Evolutionary conservation across 2,888 invertebrate genomes (phyloP).

Genomic region (Nomada ferruginata): DNA sequence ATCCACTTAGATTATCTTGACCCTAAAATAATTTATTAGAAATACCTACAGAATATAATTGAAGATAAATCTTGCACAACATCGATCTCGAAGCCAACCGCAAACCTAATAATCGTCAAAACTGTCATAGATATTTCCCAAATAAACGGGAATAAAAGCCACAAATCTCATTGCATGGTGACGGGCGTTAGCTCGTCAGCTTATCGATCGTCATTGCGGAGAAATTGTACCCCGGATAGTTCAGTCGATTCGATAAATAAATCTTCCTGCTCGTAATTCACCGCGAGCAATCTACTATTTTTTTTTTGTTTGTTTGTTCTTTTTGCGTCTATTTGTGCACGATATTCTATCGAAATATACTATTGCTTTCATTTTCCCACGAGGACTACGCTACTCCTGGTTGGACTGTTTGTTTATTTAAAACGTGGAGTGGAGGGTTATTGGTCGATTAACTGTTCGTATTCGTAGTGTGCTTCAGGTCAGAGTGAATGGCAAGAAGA

Average conservation of each 20-base stretch:
- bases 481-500: constrained; percentile 14
- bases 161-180: constrained; percentile 11
- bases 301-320: too few relatives aligned
- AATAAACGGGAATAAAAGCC: not conserved
- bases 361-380: too few relatives aligned
- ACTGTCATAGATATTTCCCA: not conserved
- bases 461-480: not conserved
- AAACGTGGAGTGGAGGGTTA: not conserved
- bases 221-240: constrained; percentile 15
- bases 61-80: not conserved
- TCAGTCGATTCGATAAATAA: constrained; percentile 25
- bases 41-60: too few relatives aligned
- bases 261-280: constrained; percentile 28
- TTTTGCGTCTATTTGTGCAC: not conserved
- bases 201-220: constrained; percentile 33
- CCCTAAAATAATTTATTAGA: too few relatives aligned
- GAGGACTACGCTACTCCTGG: not conserved
- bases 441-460: not conserved
- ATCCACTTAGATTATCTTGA: too few relatives aligned
- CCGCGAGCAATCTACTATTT: not conserved
- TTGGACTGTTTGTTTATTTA: constrained; percentile 30
- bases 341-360: not conserved
- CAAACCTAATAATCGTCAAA: not conserved
- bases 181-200: not conserved
- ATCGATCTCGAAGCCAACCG: too few relatives aligned